These are phyloP conservation scores for Polietes domitor DNA, from an alignment of 2,888 invertebrate species.

Conservation along the genomic window DNA sequence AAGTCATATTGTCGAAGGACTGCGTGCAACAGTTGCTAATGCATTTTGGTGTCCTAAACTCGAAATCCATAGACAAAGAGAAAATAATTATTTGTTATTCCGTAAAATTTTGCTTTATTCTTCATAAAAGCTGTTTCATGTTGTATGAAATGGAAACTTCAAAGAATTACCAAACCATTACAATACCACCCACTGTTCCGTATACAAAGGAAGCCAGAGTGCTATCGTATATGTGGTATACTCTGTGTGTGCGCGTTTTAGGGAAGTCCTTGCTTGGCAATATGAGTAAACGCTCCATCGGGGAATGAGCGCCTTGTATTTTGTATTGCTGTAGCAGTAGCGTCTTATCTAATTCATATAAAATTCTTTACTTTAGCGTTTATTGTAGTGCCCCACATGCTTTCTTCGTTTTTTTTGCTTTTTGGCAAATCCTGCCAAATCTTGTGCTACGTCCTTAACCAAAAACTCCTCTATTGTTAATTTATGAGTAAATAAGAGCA, in stretches of 20 bases:
- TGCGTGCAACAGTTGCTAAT: too few relatives aligned
- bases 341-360: conserved; percentile 63
- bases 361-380: conserved; percentile 37
- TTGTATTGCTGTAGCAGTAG: not conserved
- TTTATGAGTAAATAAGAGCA: conserved; percentile 38
- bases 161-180: too few relatives aligned
- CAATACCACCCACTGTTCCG: too few relatives aligned
- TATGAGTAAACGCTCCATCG: conserved; percentile 15
- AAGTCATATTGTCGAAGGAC: too few relatives aligned
- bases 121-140: too few relatives aligned
- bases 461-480: conserved; percentile 60
- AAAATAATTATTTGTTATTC: too few relatives aligned
- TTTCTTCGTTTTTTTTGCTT: conserved; percentile 13
- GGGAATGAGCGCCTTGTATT: conserved; percentile 14
- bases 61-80: too few relatives aligned
- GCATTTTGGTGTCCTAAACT: too few relatives aligned
- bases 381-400: not conserved
- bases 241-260: not conserved
- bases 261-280: not conserved
- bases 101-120: too few relatives aligned
- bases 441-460: conserved; percentile 16
- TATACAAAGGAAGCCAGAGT: too few relatives aligned
- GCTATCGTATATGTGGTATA: too few relatives aligned
- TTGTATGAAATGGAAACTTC: too few relatives aligned
- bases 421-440: not conserved